Evolutionary conservation across 2,888 invertebrate genomes (phyloP).

Genomic region (Tinea semifulvella): DNA sequence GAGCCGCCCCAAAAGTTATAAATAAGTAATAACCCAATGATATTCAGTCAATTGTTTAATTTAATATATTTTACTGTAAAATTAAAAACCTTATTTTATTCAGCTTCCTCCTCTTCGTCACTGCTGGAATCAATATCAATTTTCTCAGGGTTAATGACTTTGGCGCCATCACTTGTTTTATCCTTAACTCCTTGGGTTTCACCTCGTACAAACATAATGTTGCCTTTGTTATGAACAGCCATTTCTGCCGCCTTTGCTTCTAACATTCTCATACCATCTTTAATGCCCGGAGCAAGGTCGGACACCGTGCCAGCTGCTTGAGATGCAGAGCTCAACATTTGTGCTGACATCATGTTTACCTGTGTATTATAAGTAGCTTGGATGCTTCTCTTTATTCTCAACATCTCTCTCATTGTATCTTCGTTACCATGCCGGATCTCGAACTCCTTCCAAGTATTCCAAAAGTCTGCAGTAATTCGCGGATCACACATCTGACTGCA

Average conservation of each 20-base stretch:
- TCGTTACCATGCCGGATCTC: constrained; percentile 99
- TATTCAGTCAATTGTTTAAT: no score
- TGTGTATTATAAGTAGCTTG: constrained; percentile 99
- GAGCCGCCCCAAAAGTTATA: no score
- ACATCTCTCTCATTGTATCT: constrained; percentile 99
- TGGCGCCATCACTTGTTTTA: constrained; percentile 64
- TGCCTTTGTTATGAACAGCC: constrained; percentile 62
- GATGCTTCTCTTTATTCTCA: constrained; percentile 95
- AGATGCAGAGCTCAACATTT: constrained; percentile 86
- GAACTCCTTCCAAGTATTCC: constrained; percentile 99
- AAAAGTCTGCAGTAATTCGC: constrained; percentile 92
- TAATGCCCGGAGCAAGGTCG: constrained; percentile 77
- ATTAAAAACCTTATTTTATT: no score
- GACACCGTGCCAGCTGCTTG: constrained; percentile 73
- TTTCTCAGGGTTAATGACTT: constrained; percentile 87
- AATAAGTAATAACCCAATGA: no score
- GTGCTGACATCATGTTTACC: constrained; percentile 99
- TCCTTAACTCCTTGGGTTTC: constrained; percentile 80
- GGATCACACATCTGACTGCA: constrained; percentile 99
- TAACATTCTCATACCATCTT: constrained; percentile 88
- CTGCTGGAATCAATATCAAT: constrained; percentile 82
- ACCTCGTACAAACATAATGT: constrained; percentile 88
- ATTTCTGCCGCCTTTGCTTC: constrained; percentile 85
- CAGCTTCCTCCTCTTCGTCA: constrained; percentile 62
- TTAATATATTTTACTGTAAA: no score